Conservation (phyloP, 2,797 vertebrate genomes). For the Centroberyx gerrardi region DNA sequence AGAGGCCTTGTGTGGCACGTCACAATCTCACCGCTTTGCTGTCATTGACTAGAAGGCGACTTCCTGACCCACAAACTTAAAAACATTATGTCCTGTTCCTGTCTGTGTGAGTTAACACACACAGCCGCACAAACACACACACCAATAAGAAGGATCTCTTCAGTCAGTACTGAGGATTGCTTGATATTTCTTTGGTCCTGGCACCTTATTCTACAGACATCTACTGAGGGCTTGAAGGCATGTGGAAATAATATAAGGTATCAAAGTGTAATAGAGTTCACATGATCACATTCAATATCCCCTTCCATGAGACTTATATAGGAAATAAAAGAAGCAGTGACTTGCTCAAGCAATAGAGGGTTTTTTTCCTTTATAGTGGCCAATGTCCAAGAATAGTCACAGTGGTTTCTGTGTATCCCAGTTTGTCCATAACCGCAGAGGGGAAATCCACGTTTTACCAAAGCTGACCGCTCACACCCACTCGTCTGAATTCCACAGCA, state of each 20-base stretch:
- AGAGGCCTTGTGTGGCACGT: constrained; percentile 48
- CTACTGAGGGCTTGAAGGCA: constrained; percentile 17
- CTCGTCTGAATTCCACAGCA: constrained; percentile 86
- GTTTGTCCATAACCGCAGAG: constrained; percentile 66
- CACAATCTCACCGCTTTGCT: constrained; percentile 58
- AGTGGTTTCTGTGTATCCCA: constrained; percentile 59
- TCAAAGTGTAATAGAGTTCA: constrained; percentile 22
- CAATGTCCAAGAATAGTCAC: constrained; percentile 56
- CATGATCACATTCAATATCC: constrained; percentile 25
- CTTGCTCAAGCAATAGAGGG: constrained; percentile 24
- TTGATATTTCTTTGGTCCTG: constrained; percentile 6
- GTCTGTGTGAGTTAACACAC: constrained; percentile 25
- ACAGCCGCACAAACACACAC: constrained; percentile 2
- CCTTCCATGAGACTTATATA: constrained; percentile 36
- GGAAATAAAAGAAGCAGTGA: constrained; percentile 57
- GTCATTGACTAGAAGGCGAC: constrained; percentile 63
- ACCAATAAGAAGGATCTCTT: not conserved
- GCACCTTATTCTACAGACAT: constrained; percentile 24
- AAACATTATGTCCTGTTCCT: constrained; percentile 41
- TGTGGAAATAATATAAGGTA: constrained; percentile 33
- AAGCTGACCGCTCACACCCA: constrained; percentile 83
- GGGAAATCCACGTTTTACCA: constrained; percentile 79
- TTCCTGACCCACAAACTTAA: constrained; percentile 29
- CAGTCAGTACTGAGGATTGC: constrained; percentile 12
- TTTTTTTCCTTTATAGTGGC: constrained; percentile 57